Evolutionary conservation across 2,888 invertebrate genomes (phyloP), one percentile per base, ranked within the genome.

Genomic region (Melikaiella ostensackeni): DNA sequence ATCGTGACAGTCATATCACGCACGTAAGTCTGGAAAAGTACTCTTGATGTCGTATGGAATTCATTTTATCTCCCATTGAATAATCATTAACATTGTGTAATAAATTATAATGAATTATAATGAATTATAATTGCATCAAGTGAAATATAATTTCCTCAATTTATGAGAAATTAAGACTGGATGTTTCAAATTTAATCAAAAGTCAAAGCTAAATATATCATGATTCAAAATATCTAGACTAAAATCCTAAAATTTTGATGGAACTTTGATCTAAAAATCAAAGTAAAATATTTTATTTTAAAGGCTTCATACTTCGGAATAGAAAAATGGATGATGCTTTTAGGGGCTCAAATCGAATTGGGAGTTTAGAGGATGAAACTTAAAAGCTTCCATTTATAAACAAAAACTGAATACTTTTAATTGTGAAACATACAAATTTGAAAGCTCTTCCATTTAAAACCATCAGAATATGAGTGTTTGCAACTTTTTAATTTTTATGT

Each of bases 1-100:
- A 74, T 75, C 75, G 33, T 61, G 63, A 74, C 74, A 66, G 35
- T 74, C 62, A 27, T 19, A 74, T 61, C 46, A 64, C 35, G 70
- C 50, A 77, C 38, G 33, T 16, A 24, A 61, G 55, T 0, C 46
- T 70, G 70, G 61, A 33, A 50, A 46, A 70, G 33, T 50, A 50
- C 30, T 46, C 46, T 33, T 30, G n/a, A 50, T 27, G 70, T 50
- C 30, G 24, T 6, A 13, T 27, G 16, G 7, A 13, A 27, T 59
- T 59, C 5, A 55, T 59, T 59, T 59, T 16, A 59, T 24, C 27
- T 59, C 13, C 27, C 6, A 11, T 57, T 57, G 13, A 2, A 0
- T 24, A 57, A 21, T 16, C 57, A 1, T 57, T n/a, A n/a, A 6
- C 13, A 27, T 0, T 24, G 1, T 16, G 24, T 57, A 3, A 1